Conservation (phyloP, 2,888 invertebrate species). For the Rotaria socialis region DNA sequence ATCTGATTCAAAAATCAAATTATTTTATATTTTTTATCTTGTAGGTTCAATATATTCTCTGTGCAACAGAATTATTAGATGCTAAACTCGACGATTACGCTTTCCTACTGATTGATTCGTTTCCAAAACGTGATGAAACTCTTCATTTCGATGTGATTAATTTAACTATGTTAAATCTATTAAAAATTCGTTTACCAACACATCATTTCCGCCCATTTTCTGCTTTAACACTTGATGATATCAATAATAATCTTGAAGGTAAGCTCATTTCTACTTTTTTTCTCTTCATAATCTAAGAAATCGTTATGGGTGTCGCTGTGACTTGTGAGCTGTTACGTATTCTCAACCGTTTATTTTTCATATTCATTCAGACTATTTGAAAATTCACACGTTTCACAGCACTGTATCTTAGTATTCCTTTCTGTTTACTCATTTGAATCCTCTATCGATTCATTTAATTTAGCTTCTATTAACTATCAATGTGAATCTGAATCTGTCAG, state of each 20-base stretch:
- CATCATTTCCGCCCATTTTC: slow-evolving; percentile 34
- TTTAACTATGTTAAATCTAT: slow-evolving; percentile 5
- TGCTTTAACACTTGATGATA: not conserved
- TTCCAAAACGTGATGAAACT: slow-evolving; percentile 37
- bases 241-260: not conserved
- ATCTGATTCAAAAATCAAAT: too few species aligned
- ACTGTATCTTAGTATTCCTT: too few species aligned
- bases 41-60: slow-evolving; percentile 17
- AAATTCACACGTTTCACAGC: too few species aligned
- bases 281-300: too few species aligned
- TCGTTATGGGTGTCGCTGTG: too few species aligned
- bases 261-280: not conserved
- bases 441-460: not conserved
- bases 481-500: not conserved
- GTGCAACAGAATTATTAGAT: slow-evolving; percentile 11
- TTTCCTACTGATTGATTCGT: not conserved
- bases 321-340: too few species aligned
- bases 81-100: slow-evolving; percentile 22
- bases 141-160: slow-evolving; percentile 2
- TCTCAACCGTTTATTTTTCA: too few species aligned
- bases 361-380: too few species aligned
- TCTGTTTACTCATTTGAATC: too few species aligned
- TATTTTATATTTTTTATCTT: not conserved
- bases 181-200: slow-evolving; percentile 27
- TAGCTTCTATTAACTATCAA: not conserved